Evolutionary conservation across 2,113 vertebrate genomes (phyloP).

Genomic region (Phylloscopus trochiloides): DNA sequence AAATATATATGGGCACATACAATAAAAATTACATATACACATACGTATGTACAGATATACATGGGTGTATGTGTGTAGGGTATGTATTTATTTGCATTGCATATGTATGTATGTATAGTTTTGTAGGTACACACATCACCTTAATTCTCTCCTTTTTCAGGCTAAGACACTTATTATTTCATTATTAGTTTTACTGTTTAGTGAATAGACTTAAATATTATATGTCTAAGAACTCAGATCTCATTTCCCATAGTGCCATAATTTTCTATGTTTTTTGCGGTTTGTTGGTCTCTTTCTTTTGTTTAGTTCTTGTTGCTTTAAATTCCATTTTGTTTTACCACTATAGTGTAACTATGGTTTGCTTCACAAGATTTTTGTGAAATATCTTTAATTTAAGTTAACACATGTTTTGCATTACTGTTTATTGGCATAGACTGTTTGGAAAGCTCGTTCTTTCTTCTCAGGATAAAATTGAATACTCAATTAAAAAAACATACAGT

Average conservation of each 20-base stretch:
- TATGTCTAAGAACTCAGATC: background rate
- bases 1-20: background rate
- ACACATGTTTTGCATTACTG: background rate
- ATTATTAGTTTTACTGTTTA: background rate
- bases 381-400: background rate
- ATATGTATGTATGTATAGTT: background rate
- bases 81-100: background rate
- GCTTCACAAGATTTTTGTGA: background rate
- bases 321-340: background rate
- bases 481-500: background rate
- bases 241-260: background rate
- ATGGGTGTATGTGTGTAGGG: background rate
- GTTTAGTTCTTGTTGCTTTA: background rate
- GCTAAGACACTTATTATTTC: background rate
- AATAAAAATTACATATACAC: background rate
- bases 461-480: fast-evolving
- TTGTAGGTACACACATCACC: background rate
- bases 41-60: background rate
- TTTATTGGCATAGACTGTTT: background rate
- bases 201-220: background rate
- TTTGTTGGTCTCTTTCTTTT: background rate
- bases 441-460: background rate
- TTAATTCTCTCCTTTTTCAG: background rate
- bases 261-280: background rate
- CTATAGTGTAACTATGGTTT: background rate